A percentile compares a stretch with the other conserved stretches of the same genome.
These are phyloP conservation scores for Drosophila ficusphila DNA, from an alignment of 1,140 invertebrate species.

Conservation along the genomic window DNA sequence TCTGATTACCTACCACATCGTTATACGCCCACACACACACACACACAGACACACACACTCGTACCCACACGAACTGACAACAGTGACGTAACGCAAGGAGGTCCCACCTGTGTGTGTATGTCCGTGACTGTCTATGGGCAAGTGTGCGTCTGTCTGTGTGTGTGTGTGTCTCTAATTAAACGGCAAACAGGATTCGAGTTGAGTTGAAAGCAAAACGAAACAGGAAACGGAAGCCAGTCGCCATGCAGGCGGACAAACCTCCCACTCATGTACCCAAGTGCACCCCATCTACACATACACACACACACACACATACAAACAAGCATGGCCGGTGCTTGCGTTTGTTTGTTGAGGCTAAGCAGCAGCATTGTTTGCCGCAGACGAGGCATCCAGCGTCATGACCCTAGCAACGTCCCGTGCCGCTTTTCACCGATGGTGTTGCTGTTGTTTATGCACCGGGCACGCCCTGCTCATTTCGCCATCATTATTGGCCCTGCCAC, in stretches of 20 bases:
- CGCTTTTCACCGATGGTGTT: background rate
- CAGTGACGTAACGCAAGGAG: constrained; percentile 40
- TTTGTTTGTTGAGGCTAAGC: constrained; percentile 75
- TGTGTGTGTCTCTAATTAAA: constrained; percentile 80
- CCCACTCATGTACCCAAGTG: too few species aligned
- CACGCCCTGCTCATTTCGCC: constrained; percentile 66
- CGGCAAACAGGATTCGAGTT: constrained; percentile 81
- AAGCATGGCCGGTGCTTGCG: constrained; percentile 45
- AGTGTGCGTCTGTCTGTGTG: constrained; percentile 2
- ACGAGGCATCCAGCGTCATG: constrained; percentile 45
- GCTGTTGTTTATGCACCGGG: constrained; percentile 17
- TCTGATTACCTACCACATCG: constrained; percentile 83
- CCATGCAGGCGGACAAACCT: constrained; percentile 54
- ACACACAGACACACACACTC: constrained; percentile 19
- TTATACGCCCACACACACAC: constrained; percentile 73
- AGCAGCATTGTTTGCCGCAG: constrained; percentile 60
- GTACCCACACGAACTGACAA: too few species aligned
- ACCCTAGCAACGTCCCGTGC: constrained; percentile 36
- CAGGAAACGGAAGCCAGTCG: constrained; percentile 81
- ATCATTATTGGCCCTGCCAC: constrained; percentile 43
- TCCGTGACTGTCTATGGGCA: background rate
- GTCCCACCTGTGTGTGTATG: constrained; percentile 3
- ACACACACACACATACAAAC: constrained; percentile 13
- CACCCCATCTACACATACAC: constrained; percentile 11
- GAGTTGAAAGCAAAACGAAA: constrained; percentile 81